These are phyloP conservation scores for Nesogale talazaci DNA, from an alignment of 2,113 vertebrate genomes.

Conservation along the genomic window DNA sequence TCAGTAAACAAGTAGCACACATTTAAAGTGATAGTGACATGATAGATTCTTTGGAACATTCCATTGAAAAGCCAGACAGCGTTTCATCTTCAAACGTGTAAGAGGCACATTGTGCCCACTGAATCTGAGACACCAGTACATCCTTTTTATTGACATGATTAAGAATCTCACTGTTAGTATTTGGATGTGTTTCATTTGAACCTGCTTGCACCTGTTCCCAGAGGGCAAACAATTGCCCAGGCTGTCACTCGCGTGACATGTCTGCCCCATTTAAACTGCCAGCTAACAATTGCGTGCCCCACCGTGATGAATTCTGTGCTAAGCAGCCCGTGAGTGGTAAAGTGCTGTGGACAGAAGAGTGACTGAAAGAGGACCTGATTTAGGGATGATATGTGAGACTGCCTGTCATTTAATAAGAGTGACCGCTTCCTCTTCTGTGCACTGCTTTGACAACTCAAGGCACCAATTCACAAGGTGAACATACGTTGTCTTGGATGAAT, in stretches of 20 bases:
- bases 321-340: conserved; percentile 42
- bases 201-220: conserved; percentile 77
- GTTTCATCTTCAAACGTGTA: conserved; percentile 62
- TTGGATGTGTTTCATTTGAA: conserved; percentile 80
- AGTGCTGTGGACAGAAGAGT: background rate
- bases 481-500: conserved; percentile 57
- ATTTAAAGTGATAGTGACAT: conserved; percentile 52
- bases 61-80: conserved; percentile 57
- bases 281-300: conserved; percentile 25
- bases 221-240: conserved; percentile 79
- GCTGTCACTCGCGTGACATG: conserved; percentile 77
- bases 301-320: conserved; percentile 64
- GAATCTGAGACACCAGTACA: conserved; percentile 56
- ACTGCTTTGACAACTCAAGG: conserved; percentile 51
- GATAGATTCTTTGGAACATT: conserved; percentile 37
- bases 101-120: conserved; percentile 53
- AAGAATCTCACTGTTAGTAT: conserved; percentile 76
- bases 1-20: conserved; percentile 4
- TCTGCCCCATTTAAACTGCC: conserved; percentile 69
- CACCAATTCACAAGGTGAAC: conserved; percentile 63
- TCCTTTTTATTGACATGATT: conserved; percentile 79
- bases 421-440: conserved; percentile 61
- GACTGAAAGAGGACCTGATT: conserved; percentile 42
- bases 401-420: conserved; percentile 50
- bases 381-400: conserved; percentile 62